Conservation (phyloP, 2,113 vertebrate species). For the Ailurus styani region DNA sequence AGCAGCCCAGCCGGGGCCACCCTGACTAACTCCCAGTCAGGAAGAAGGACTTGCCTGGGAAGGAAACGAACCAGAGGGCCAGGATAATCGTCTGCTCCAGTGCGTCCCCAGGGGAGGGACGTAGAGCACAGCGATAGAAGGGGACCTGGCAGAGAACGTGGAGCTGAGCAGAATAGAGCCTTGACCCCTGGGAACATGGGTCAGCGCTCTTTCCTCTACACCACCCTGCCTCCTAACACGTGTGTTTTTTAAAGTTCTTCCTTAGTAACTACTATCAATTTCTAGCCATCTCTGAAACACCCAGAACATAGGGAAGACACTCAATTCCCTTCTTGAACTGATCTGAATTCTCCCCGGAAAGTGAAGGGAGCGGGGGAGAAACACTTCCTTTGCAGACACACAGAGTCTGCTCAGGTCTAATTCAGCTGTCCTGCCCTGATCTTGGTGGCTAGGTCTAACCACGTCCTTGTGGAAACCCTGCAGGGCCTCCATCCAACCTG, state of each 20-base stretch:
- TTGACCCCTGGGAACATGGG: not conserved
- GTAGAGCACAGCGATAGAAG: not conserved
- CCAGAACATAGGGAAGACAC: not conserved
- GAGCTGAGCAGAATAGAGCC: not conserved
- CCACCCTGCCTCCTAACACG: not conserved
- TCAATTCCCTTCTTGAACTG: not conserved
- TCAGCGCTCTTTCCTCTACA: not conserved
- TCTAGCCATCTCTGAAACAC: conserved; percentile 19
- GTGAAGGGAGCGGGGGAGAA: rapidly evolving
- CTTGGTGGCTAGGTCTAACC: not conserved
- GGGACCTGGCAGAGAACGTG: not conserved
- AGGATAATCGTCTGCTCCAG: not conserved
- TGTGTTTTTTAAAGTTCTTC: not conserved
- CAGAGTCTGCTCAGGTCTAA: not conserved
- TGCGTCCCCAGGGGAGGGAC: not conserved
- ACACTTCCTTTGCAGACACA: not conserved
- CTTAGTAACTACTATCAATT: not conserved
- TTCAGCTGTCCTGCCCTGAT: not conserved
- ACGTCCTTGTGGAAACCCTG: not conserved
- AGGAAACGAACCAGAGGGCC: not conserved
- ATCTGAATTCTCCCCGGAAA: not conserved
- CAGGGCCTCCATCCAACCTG: not conserved
- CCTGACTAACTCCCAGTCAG: not conserved
- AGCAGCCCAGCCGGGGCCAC: not conserved
- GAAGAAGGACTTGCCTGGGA: not conserved